Evolutionary conservation across 2,888 invertebrate genomes (phyloP).

Genomic region (Pseudoips prasinana): DNA sequence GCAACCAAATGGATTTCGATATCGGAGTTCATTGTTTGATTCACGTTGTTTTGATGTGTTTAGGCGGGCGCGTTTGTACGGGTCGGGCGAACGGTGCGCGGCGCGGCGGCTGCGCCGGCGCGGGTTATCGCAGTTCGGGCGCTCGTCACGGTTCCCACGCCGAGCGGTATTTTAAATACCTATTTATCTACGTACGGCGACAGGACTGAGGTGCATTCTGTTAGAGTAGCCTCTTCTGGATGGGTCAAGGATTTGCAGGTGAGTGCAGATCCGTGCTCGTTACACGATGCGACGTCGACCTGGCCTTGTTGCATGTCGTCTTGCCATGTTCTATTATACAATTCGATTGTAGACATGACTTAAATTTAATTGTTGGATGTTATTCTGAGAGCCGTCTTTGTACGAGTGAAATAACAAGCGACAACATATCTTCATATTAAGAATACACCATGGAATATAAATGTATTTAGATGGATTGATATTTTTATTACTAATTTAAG

Average conservation of each 20-base stretch:
- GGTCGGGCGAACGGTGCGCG: slow-evolving; percentile 43
- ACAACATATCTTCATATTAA: too few relatives aligned
- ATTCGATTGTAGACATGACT: slow-evolving; percentile 40
- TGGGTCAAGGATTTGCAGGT: slow-evolving; percentile 78
- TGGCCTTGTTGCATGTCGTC: slow-evolving; percentile 69
- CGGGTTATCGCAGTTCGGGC: slow-evolving; percentile 62
- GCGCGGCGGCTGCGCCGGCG: slow-evolving; percentile 41
- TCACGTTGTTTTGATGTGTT: slow-evolving; percentile 44
- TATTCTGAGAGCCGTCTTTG: slow-evolving; percentile 16
- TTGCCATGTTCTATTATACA: slow-evolving; percentile 67
- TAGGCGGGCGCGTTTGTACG: slow-evolving; percentile 23
- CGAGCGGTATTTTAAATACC: slow-evolving; percentile 78
- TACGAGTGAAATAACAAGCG: slow-evolving; percentile 5
- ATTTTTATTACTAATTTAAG: too few relatives aligned
- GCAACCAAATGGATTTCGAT: slow-evolving; percentile 73
- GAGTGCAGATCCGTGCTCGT: slow-evolving; percentile 72
- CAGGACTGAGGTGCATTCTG: slow-evolving; percentile 73
- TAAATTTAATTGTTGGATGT: slow-evolving; percentile 32
- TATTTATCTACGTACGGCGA: slow-evolving; percentile 75
- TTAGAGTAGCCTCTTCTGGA: slow-evolving; percentile 78
- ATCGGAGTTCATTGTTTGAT: slow-evolving; percentile 70
- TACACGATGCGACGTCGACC: slow-evolving; percentile 52
- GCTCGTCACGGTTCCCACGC: slow-evolving; percentile 78
- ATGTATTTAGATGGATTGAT: too few relatives aligned
- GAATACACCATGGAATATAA: too few relatives aligned